Evolutionary conservation across 2,113 vertebrate genomes (phyloP), one percentile per base, ranked within the genome.

Genomic region (Notothenia rossii): DNA sequence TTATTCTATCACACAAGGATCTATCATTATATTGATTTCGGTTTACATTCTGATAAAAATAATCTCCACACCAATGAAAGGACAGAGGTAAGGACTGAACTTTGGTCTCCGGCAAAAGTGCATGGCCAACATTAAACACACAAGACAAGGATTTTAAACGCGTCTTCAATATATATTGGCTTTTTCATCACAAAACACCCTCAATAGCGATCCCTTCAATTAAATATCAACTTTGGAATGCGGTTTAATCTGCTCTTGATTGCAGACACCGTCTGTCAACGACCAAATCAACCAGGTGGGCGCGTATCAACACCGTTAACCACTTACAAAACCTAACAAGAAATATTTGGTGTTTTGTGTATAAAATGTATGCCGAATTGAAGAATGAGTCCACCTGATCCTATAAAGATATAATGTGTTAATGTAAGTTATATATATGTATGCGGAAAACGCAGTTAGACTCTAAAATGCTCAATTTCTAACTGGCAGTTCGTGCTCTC

Each of bases 381-480:
- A 77, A 84, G 17, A 61, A 1, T 0, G 1, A 0, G 1, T 2
- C 2, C 0, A 1, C 4, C 18, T 4, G 0, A 71, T 40, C 51
- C 3, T 48, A 33, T 0, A 54, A 0, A 3, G 0, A 20, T 0
- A 1, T 3, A 2, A 50, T 40, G 2, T 0, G 49, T 4, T 9
- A 2, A 4, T 0, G 0, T 5, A 0, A 0, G 1, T 1, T 8
- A 1, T 4, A 7, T 5, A 0, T 13, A 15, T 0, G 12, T 0
- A 0, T 3, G 8, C 0, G 0, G 0, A 5, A 58, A 36, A 60
- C 11, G 0, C 1, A 0, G 14, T 14, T 7, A 2, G 0, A 33
- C 0, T 25, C 49, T 65, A 78, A 85, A 72, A n/a, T 2, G 3
- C 1, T 0, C 0, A 1, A 3, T 75, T 81, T 4, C 60, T 0